These are phyloP conservation scores for human (Homo sapiens) DNA, from an alignment of 2,113 vertebrate species.

Conservation along the genomic window GRCh38 chr14:71610501-71611000, in stretches of 20 bases:
- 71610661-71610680: too few relatives aligned
- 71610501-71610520: background rate
- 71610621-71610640: background rate
- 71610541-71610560: background rate
- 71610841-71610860: slow-evolving; percentile 1
- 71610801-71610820: background rate
- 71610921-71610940: slow-evolving; percentile 11
- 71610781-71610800: background rate
- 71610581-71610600: background rate
- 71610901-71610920: background rate
- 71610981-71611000: slow-evolving; percentile 45
- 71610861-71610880: background rate
- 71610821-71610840: background rate
- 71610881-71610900: background rate
- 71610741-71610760: slow-evolving; percentile 12
- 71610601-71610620: background rate
- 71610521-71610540: background rate
- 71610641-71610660: too few relatives aligned
- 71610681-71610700: background rate
- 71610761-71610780: slow-evolving; percentile 27
- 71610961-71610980: slow-evolving; percentile 12
- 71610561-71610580: background rate
- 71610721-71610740: background rate
- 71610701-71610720: slow-evolving; percentile 41
- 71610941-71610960: slow-evolving; percentile 42